A percentile compares a stretch with the other conserved stretches of the same genome.
phyloP scores from a whole-genome alignment of 2,888 invertebrate genomes.

The Oscheius sp. region DNA sequence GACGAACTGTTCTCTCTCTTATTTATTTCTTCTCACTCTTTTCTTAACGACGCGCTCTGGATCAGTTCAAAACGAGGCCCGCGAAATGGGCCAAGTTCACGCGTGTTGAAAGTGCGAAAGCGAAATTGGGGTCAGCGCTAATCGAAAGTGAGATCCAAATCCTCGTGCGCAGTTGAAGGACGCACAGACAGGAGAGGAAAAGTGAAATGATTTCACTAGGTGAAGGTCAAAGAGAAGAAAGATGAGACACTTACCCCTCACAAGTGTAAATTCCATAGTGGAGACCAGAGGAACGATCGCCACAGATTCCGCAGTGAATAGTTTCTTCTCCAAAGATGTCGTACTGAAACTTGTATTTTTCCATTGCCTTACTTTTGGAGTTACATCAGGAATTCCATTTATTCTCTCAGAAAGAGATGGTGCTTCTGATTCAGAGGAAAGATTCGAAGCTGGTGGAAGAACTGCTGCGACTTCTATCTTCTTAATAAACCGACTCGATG shows the following conservation, averaged over 20 bases:
- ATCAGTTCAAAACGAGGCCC: slow-evolving; percentile 21
- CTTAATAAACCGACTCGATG: background rate
- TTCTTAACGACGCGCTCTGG: background rate
- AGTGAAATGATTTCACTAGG: slow-evolving; percentile 16
- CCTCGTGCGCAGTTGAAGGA: slow-evolving; percentile 14
- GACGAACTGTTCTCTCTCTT: background rate
- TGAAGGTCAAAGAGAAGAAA: background rate
- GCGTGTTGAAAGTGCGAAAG: slow-evolving; percentile 29
- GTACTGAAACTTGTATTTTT: background rate
- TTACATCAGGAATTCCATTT: background rate
- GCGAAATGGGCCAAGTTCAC: slow-evolving; percentile 28
- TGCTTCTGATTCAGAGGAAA: background rate
- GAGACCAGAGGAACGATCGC: slow-evolving; percentile 94
- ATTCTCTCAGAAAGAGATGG: background rate
- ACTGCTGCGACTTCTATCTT: background rate
- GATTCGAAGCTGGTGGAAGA: background rate
- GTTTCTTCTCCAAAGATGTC: background rate
- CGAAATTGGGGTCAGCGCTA: slow-evolving; percentile 22
- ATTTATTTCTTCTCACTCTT: background rate
- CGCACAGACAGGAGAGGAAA: slow-evolving; percentile 6
- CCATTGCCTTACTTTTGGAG: background rate
- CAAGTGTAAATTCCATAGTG: slow-evolving; percentile 99
- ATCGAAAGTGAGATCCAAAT: slow-evolving; percentile 26
- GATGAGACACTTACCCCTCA: slow-evolving; percentile 81
- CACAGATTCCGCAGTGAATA: slow-evolving; percentile 92